These are phyloP conservation scores for Catalaphyllia jardinei DNA, from an alignment of 64 coral and sea anemone genomes.

Conservation along the genomic window DNA sequence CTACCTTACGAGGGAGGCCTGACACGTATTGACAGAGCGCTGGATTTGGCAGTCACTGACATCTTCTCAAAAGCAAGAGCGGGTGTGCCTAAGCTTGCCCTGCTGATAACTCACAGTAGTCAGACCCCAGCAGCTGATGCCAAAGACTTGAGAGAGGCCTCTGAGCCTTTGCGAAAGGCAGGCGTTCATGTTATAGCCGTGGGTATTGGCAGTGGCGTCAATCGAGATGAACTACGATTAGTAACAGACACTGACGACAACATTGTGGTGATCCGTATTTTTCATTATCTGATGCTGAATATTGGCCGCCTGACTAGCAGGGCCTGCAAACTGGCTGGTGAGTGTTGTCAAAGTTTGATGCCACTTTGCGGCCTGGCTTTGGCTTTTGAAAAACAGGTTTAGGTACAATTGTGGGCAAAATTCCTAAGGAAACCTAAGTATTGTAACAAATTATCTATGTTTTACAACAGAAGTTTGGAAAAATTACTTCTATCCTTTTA, in stretches of 20 bases:
- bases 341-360: background rate
- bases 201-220: background rate
- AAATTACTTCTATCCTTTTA: too few species aligned
- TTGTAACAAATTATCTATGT: too few species aligned
- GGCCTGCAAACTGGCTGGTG: slow-evolving; percentile 17
- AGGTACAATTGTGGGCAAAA: too few species aligned
- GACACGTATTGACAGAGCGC: slow-evolving; percentile 57
- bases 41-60: slow-evolving; percentile 3
- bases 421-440: too few species aligned
- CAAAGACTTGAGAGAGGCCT: background rate
- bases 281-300: too few species aligned
- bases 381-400: too few species aligned
- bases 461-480: too few species aligned
- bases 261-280: background rate
- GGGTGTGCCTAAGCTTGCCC: background rate
- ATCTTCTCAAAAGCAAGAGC: background rate
- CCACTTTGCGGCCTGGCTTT: too few species aligned
- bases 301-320: slow-evolving; percentile 11
- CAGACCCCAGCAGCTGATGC: background rate
- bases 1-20: background rate
- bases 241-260: slow-evolving; percentile 13
- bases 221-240: background rate
- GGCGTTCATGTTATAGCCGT: slow-evolving; percentile 23
- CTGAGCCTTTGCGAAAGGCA: slow-evolving; percentile 2
- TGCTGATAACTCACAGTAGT: slow-evolving; percentile 14